Conservation (phyloP, 2,888 invertebrate species). For the Eupeodes latifasciatus region DNA sequence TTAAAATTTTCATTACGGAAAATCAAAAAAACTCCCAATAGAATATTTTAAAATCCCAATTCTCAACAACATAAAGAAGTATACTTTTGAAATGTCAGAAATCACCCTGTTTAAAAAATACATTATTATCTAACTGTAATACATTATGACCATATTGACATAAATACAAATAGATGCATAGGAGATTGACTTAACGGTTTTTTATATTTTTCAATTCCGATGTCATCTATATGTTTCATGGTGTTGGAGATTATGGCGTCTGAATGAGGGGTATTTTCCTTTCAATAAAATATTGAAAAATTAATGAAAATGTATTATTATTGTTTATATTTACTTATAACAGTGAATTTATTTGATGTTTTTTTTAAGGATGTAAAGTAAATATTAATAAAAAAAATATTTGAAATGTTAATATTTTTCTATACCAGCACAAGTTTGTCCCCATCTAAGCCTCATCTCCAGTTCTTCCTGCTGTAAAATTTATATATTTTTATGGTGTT, state of each 20-base stretch:
- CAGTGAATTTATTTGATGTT: not conserved
- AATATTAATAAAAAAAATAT: not conserved
- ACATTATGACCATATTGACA: slow-evolving; percentile 11
- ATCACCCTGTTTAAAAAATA: not conserved
- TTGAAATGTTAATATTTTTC: not conserved
- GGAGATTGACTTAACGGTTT: not conserved
- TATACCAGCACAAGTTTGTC: too few species aligned
- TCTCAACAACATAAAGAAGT: too few species aligned
- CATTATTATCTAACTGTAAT: not conserved
- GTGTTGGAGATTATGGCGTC: not conserved
- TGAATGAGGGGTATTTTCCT: not conserved
- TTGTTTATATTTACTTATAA: not conserved
- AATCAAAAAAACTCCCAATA: too few species aligned
- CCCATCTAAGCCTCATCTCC: too few species aligned
- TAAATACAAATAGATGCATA: not conserved
- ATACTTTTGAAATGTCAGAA: not conserved
- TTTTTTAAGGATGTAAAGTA: not conserved
- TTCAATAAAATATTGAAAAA: not conserved
- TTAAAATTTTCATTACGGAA: too few species aligned
- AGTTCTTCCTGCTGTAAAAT: too few species aligned
- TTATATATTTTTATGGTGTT: too few species aligned
- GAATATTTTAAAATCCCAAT: too few species aligned
- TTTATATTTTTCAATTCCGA: not conserved
- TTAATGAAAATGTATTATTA: not conserved
- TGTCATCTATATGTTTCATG: not conserved